Evolutionary conservation across 2,888 invertebrate genomes (phyloP), one percentile per base, ranked within the genome.

Genomic region (Julus scandinavius): DNA sequence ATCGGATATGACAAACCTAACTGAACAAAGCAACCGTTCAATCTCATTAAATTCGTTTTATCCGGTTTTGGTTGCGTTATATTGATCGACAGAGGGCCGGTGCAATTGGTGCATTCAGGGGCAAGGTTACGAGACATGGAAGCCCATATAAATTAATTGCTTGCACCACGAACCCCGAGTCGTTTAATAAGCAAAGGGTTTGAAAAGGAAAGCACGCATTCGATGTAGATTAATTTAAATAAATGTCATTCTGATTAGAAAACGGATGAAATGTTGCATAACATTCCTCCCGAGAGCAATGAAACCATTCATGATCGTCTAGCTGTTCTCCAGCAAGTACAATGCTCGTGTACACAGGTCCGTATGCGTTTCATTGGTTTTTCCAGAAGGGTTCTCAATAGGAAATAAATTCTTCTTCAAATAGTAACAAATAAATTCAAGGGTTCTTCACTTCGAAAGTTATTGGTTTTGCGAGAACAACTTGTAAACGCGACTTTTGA

Each of bases 401-500:
- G 72, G 6, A 72, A 29, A 72, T 72, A 72, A 72, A 72, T 72
- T 72, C 20, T 72, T 72, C 72, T 72, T 29, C 29, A 72, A 72
- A 72, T 72, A 72, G 72, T 29, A 72, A 72, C 72, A 72, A 20
- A 72, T 72, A 72, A 72, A 72, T 72, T 72, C 29, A 72, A 72
- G 72, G 72, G 72, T 72, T 7, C 72, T 72, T 72, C 72, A 72
- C 72, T 72, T 20, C 72, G 20, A 72, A 72, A 72, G 72, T 72
- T 72, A 72, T 72, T 72, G 72, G 72, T 72, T 72, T 72, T 29
- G 20, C 7, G 72, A 29, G 72, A 72, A 29, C 72, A 29, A 72
- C 29, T 20, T 72, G 9, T 72, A 29, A 11, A 72, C 29, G 29
- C 29, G 29, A 72, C 72, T 72, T 72, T 29, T 29, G 72, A 72